Evolutionary conservation across 2,888 invertebrate genomes (phyloP), one percentile per base, ranked within the genome.

Genomic region (Cyaniris semiargus): DNA sequence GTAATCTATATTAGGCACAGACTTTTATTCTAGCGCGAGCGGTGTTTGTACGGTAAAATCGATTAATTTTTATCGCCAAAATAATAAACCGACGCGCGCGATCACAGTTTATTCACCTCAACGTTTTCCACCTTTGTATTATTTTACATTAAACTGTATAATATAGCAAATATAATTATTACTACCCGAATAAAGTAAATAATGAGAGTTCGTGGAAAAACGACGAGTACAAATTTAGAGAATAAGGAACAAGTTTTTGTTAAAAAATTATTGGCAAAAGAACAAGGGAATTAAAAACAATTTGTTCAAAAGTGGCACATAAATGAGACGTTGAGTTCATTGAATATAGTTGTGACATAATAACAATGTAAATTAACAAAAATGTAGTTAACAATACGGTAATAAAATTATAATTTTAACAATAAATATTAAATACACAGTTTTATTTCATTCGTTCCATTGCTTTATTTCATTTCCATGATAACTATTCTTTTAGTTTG

Each of bases 11-110:
- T 44, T 44, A 44, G 44, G 10, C 44, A 44, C 44, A 44, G 44
- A 44, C 44, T 44, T 38, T 38, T 38, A 31, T 18, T 7, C n/a
- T 56, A 21, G 44, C 10, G 7, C 58, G 1, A 58, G 56, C 58
- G 8, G 58, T 58, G 58, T 58, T 58, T 58, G 58, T 21, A 8
- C 21, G 21, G 58, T 58, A 23, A 23, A 60, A 60, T 60, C 60
- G 60, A 60, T 60, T 60, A 60, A 13, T 60, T n/a, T 60, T 60
- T 60, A 60, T 23, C 60, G 60, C 60, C 60, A 23, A 60, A 60
- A 44, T 44, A 60, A 23, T 23, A 23, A 27, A 60, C 23, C 5
- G 23, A 4, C 60, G 13, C 1, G 4, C n/a, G 4, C 13, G 60
- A 60, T 13, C 23, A 60, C 60, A 60, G 23, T 60, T 60, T 60